Base-by-base conservation (phyloP, 53 echinoderm and acorn worm genomes). In the Henricia sp. region DNA sequence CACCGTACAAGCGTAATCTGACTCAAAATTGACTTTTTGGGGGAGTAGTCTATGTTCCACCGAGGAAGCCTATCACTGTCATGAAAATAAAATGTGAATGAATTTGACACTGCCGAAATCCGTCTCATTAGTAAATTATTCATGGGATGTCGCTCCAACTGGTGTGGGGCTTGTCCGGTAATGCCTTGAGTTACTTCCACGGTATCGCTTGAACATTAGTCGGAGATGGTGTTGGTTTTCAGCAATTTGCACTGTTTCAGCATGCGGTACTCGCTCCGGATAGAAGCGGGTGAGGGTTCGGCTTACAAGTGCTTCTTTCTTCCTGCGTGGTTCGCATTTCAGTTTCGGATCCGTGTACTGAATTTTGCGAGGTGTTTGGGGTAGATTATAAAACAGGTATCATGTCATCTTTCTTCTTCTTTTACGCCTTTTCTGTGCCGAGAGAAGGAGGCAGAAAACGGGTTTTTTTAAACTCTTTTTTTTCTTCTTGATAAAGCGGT, bases 41-140 rank as follows among this genome's bases (percentile, higher is more conserved):
- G n/a, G n/a, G n/a, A n/a, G n/a, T 35, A 74, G 38, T 70, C 46
- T 38, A 77, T 80, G 48, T 20, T 30, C 50, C 17, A 11, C 16
- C 21, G 80, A 37, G 80, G 20, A 51, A 64, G 80, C 10, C 32
- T 80, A 80, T 80, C 65, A 35, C 63, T 41, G 48, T 62, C 80
- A 63, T 64, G 63, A 63, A 80, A 80, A 11, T 70, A 70, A 70
- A 70, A 70, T 70, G 38, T 80, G 80, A 32, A 42, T 48, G 63
- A 80, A 80, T 80, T 32, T 43, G 80, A 80, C 80, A 80, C 80
- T 80, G 24, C 28, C 33, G 11, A 33, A 43, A 80, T 80, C 80
- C 63, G 63, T 80, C 80, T 57, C 62, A 80, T 80, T 80, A 80
- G 80, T 27, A 24, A 80, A 80, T 80, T 80, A 80, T 80, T 80